A percentile compares a stretch with the other conserved stretches of the same genome.
These are phyloP conservation scores for Monopterus albus DNA, from an alignment of 2,113 vertebrate species.

Conservation along the genomic window DNA sequence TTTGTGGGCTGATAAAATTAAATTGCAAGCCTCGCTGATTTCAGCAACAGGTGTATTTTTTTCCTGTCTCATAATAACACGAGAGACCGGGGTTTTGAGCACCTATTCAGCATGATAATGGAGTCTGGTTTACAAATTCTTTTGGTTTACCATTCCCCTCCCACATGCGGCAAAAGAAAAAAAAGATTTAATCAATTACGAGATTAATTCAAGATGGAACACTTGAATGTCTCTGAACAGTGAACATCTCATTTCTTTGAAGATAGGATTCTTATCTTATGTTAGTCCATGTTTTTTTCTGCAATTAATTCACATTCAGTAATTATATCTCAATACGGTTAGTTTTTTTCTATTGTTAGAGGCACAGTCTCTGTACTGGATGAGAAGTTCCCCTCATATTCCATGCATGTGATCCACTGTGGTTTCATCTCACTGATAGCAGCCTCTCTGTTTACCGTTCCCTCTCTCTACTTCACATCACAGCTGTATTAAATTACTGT, in stretches of 20 bases:
- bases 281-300: too few species aligned
- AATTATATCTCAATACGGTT: not conserved
- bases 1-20: constrained; percentile 96
- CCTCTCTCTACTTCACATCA: not conserved
- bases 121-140: constrained; percentile 58
- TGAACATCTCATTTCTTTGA: too few species aligned
- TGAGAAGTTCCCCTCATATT: not conserved
- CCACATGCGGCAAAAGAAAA: not conserved
- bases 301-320: too few species aligned
- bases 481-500: not conserved
- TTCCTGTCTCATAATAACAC: constrained; percentile 77
- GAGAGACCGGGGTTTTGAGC: constrained; percentile 56
- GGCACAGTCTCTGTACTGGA: fast-evolving
- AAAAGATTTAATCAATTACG: not conserved
- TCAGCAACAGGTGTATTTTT: constrained; percentile 94
- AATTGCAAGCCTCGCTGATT: constrained; percentile 92
- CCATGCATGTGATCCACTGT: not conserved
- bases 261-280: too few species aligned
- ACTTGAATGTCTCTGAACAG: not conserved
- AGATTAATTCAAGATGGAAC: not conserved
- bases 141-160: constrained; percentile 50
- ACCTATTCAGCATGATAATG: constrained; percentile 67
- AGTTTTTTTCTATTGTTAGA: not conserved
- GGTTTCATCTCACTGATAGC: not conserved
- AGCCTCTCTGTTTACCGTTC: not conserved